Evolutionary conservation across 2,113 vertebrate genomes (phyloP).

Genomic region (Saimiri boliviensis): DNA sequence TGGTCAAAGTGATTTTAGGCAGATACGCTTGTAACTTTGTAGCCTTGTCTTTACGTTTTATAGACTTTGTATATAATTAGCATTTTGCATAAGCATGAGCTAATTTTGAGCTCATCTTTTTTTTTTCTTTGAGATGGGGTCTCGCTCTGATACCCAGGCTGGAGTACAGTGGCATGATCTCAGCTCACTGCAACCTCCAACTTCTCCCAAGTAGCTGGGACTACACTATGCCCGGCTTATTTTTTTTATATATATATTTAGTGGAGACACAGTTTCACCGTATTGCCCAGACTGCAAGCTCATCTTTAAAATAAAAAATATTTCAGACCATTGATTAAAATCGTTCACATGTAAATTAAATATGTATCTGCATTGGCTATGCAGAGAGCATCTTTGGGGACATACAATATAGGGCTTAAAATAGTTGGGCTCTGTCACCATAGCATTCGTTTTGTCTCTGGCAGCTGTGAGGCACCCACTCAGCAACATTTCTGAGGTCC

Average conservation of each 20-base stretch:
- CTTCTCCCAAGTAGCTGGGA: no score
- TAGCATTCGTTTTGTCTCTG: background rate
- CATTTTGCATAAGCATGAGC: background rate
- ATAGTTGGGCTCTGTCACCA: background rate
- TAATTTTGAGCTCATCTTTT: conserved; percentile 4
- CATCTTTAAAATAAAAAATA: background rate
- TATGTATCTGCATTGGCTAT: background rate
- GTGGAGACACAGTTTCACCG: no score
- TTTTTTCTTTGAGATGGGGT: no score
- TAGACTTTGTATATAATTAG: background rate
- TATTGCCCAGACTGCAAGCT: background rate
- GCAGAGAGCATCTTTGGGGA: background rate
- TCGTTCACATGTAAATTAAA: background rate
- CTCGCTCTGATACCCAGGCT: no score
- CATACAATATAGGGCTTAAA: background rate
- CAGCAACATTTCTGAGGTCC: background rate
- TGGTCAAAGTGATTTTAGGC: background rate
- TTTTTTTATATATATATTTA: no score
- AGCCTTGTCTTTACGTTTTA: background rate
- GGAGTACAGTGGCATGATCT: no score
- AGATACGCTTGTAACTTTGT: background rate
- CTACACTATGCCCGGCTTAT: no score
- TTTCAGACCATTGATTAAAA: conserved; percentile 5
- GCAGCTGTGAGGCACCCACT: background rate
- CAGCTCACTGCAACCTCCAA: no score